Conservation (phyloP, 2,888 invertebrate species). For the Diaperis boleti region DNA sequence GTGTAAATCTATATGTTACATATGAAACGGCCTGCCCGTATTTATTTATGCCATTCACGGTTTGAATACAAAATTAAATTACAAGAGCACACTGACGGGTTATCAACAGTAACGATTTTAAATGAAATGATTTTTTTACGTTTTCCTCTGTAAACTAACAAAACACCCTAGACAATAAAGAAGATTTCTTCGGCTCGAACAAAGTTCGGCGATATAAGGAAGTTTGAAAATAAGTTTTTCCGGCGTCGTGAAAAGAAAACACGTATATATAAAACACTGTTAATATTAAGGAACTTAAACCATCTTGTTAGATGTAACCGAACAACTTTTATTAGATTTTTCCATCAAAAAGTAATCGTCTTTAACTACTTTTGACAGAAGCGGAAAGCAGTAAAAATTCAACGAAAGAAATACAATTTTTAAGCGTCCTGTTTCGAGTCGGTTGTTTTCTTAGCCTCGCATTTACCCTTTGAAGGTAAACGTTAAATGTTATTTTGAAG, state of each 20-base stretch:
- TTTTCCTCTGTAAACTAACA: slow-evolving; percentile 39
- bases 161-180: slow-evolving; percentile 38
- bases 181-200: slow-evolving; percentile 28
- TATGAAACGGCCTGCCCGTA: too few relatives aligned
- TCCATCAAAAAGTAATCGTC: slow-evolving; percentile 14
- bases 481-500: neutral
- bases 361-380: neutral
- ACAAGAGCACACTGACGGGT: too few relatives aligned
- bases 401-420: too few relatives aligned
- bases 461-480: too few relatives aligned
- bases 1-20: too few relatives aligned
- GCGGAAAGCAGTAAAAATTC: neutral
- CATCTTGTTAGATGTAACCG: slow-evolving; percentile 36
- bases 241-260: slow-evolving; percentile 13
- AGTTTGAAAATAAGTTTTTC: slow-evolving; percentile 38
- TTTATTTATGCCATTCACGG: too few relatives aligned
- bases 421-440: too few relatives aligned
- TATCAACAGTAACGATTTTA: too few relatives aligned
- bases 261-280: slow-evolving; percentile 41
- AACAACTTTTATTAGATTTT: slow-evolving; percentile 40
- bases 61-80: too few relatives aligned
- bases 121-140: too few relatives aligned
- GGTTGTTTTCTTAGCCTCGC: too few relatives aligned
- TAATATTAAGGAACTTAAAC: slow-evolving; percentile 41
- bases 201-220: slow-evolving; percentile 36